These are phyloP conservation scores for Hylaea fasciaria DNA, from an alignment of 2,888 invertebrate species.

Conservation along the genomic window DNA sequence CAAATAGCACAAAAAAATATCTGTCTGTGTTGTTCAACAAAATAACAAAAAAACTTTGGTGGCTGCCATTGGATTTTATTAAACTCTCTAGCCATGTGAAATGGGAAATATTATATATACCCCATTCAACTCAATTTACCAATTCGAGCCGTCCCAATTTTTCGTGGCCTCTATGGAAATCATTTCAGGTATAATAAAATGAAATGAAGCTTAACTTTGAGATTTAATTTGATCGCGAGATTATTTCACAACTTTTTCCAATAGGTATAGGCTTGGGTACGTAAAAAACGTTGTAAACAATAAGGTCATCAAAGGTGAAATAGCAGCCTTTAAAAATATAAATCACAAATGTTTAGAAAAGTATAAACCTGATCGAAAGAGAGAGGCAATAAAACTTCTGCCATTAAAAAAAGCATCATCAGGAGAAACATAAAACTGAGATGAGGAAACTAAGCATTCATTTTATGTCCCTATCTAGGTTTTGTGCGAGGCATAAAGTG, in stretches of 20 bases:
- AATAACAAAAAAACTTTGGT: not conserved
- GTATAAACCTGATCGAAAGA: conserved; percentile 3
- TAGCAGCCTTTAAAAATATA: no score
- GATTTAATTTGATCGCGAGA: conserved; percentile 30
- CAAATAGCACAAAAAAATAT: no score
- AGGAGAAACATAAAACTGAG: conserved; percentile 24
- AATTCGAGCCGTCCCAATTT: conserved; percentile 19
- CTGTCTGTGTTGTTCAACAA: not conserved
- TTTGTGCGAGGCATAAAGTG: no score
- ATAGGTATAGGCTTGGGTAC: no score
- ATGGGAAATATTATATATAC: conserved; percentile 14
- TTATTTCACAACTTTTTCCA: conserved; percentile 10
- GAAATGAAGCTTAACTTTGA: conserved; percentile 27
- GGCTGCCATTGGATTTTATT: conserved; percentile 13
- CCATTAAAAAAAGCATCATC: conserved; percentile 27
- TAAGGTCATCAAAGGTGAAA: no score
- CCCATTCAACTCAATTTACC: conserved; percentile 22
- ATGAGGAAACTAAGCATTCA: conserved; percentile 3
- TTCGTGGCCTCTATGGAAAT: conserved; percentile 30
- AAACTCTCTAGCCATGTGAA: conserved; percentile 6
- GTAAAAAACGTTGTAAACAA: no score
- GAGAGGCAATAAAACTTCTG: conserved; percentile 3
- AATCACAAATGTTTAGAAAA: no score
- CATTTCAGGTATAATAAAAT: conserved; percentile 29
- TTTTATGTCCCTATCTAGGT: not conserved